Evolutionary conservation across 2,113 vertebrate species (phyloP).

Genomic region (Micronycteris hirsuta): DNA sequence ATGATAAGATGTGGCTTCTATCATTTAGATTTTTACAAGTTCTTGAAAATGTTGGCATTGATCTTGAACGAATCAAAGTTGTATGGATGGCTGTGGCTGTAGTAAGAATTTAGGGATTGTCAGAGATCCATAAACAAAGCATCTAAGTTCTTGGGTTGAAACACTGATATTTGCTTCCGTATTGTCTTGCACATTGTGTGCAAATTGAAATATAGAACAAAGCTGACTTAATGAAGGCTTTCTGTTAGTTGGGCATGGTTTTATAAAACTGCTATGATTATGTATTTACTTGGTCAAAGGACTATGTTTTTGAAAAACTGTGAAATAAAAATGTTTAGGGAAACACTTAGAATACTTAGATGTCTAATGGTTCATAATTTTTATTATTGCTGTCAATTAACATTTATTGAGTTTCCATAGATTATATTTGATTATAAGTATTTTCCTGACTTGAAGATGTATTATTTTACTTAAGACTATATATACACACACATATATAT

Average conservation of each 20-base stretch:
- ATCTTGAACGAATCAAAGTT: slow-evolving; percentile 3
- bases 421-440: not conserved
- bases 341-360: not conserved
- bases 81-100: not conserved
- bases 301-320: not conserved
- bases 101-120: not conserved
- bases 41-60: not conserved
- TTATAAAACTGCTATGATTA: not conserved
- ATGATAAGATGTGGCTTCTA: not conserved
- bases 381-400: not conserved
- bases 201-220: not conserved
- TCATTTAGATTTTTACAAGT: not conserved
- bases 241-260: not conserved
- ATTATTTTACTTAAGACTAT: not conserved
- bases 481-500: too few relatives aligned
- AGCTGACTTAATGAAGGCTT: not conserved
- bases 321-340: not conserved
- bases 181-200: not conserved
- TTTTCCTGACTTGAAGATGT: not conserved
- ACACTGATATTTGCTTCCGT: not conserved
- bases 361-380: not conserved
- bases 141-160: not conserved
- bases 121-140: not conserved
- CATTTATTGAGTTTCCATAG: not conserved
- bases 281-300: not conserved